phyloP scores from a whole-genome alignment of 2,888 invertebrate genomes.

The Maniola hyperantus region DNA sequence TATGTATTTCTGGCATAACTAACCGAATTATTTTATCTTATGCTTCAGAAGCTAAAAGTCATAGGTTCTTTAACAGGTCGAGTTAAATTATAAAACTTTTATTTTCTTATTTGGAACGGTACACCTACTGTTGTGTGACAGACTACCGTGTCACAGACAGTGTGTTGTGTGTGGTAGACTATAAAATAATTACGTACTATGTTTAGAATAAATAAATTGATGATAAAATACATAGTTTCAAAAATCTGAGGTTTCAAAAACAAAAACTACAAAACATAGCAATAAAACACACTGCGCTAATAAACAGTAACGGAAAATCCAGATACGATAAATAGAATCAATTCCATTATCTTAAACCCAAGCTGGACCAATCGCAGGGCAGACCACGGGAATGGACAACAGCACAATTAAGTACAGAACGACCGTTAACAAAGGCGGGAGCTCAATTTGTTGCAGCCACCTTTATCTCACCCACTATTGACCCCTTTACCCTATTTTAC shows the following conservation, averaged over 20 bases:
- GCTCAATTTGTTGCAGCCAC: constrained; percentile 81
- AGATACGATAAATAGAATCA: constrained; percentile 39
- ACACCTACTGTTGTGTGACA: too few species aligned
- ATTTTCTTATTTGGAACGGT: too few species aligned
- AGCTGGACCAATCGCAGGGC: constrained; percentile 64
- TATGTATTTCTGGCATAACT: too few species aligned
- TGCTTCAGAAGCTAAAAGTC: too few species aligned
- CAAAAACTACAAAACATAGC: neutral
- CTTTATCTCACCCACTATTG: constrained; percentile 78
- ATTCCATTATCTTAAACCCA: constrained; percentile 56
- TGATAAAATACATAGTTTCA: neutral
- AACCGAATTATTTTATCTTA: too few species aligned
- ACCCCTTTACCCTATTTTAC: constrained; percentile 79
- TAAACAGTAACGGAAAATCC: constrained; percentile 25
- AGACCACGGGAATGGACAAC: constrained; percentile 69
- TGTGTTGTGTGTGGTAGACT: too few species aligned
- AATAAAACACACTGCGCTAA: constrained; percentile 32
- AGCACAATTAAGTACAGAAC: constrained; percentile 79
- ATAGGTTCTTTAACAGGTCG: too few species aligned
- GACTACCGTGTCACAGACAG: too few species aligned
- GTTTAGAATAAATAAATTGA: neutral
- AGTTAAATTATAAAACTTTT: too few species aligned
- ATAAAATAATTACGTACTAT: too few species aligned
- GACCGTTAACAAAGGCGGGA: constrained; percentile 75
- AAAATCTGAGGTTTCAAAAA: neutral